Percentiles rank a stretch among this genome's conserved stretches.
These are phyloP conservation scores for Phrynocephalus forsythii DNA, from an alignment of 2,797 vertebrate genomes.

Conservation along the genomic window DNA sequence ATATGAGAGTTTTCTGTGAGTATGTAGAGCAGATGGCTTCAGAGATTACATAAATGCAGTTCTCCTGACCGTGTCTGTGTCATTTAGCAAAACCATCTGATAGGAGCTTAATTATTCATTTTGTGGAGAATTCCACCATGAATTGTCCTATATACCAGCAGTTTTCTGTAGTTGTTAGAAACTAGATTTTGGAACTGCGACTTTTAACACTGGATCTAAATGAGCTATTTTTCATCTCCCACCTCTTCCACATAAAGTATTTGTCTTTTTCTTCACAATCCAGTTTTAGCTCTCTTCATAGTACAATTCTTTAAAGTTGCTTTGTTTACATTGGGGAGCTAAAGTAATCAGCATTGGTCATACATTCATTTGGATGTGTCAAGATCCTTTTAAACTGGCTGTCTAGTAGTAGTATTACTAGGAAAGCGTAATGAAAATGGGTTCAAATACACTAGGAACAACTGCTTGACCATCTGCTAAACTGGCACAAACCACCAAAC, in stretches of 20 bases:
- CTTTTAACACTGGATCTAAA: background rate
- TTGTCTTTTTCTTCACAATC: background rate
- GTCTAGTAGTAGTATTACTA: background rate
- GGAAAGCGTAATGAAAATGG: background rate
- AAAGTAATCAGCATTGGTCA: background rate
- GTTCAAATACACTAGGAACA: background rate
- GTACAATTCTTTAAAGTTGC: background rate
- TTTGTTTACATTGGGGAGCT: background rate
- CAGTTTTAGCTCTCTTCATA: background rate
- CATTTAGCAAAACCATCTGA: background rate
- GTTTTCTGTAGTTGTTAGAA: background rate
- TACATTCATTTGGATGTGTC: background rate
- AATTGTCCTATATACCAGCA: background rate
- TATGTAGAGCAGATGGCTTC: background rate
- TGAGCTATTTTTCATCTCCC: background rate
- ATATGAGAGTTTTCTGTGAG: background rate
- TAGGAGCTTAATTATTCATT: background rate
- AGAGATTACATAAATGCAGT: background rate
- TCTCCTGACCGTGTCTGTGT: background rate
- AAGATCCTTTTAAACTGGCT: background rate
- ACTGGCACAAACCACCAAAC: too few species aligned
- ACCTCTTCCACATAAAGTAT: background rate
- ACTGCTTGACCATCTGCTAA: too few species aligned
- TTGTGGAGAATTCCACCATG: background rate
- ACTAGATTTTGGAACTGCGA: background rate